These are phyloP conservation scores for Acanthacorydalis orientalis DNA, from an alignment of 2,888 invertebrate species.

Conservation along the genomic window DNA sequence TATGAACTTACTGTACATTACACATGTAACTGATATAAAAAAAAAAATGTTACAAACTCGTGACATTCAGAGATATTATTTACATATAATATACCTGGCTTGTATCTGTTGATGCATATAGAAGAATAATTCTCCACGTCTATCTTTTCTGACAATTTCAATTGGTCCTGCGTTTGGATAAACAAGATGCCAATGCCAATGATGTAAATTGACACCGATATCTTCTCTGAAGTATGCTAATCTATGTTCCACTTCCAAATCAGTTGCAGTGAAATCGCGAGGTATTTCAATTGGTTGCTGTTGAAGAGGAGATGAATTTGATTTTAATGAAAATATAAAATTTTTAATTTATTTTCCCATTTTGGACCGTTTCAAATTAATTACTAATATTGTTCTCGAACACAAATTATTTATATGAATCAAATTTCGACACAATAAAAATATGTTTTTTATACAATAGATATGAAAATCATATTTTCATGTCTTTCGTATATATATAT, in stretches of 20 bases:
- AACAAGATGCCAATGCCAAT: constrained; percentile 86
- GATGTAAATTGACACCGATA: constrained; percentile 70
- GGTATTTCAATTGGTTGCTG: constrained; percentile 54
- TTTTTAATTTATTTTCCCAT: no score
- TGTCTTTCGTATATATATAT: no score
- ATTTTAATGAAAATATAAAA: neutral
- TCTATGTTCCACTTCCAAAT: constrained; percentile 59
- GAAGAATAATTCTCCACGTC: constrained; percentile 63
- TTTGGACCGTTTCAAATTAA: no score
- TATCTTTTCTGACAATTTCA: constrained; percentile 52
- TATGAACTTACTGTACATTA: no score
- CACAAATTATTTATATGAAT: no score
- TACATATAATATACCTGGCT: constrained; percentile 25
- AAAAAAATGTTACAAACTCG: no score
- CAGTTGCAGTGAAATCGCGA: constrained; percentile 55
- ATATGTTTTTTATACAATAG: no score
- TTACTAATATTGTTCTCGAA: no score
- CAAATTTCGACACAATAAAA: no score
- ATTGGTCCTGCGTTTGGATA: constrained; percentile 55
- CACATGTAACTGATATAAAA: no score
- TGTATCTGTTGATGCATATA: constrained; percentile 61
- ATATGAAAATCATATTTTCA: no score
- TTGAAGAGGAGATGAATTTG: constrained; percentile 7
- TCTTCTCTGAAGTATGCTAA: constrained; percentile 76
- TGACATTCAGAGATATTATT: no score